Conservation (phyloP, 2,797 vertebrate species). For the Pristis pectinata region DNA sequence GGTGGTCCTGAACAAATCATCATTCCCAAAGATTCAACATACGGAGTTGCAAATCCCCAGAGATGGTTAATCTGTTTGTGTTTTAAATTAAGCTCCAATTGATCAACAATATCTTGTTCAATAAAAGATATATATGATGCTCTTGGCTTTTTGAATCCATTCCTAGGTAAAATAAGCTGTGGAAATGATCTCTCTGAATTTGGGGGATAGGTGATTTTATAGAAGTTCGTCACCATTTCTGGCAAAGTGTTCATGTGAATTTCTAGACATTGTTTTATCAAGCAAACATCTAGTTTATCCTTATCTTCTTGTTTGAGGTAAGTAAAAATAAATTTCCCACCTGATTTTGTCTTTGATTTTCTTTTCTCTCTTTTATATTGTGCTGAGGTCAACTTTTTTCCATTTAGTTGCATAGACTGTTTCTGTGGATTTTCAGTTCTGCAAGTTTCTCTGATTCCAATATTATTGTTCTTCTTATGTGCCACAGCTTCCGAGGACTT, state of each 20-base stretch:
- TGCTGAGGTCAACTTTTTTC: not conserved
- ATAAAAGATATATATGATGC: not conserved
- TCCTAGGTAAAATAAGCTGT: not conserved
- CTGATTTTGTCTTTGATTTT: not conserved
- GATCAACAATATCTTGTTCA: not conserved
- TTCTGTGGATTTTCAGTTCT: not conserved
- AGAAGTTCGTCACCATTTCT: not conserved
- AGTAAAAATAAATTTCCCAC: not conserved
- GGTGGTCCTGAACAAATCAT: not conserved
- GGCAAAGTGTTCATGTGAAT: not conserved
- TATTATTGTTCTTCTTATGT: not conserved
- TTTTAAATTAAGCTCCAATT: not conserved
- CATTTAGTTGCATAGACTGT: not conserved
- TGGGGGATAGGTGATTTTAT: not conserved
- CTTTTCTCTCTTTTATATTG: not conserved
- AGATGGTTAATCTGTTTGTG: not conserved
- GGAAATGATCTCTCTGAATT: not conserved
- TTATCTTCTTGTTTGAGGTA: slow-evolving; percentile 3
- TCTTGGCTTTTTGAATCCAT: slow-evolving; percentile 12
- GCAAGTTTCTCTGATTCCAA: not conserved
- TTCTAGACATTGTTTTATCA: slow-evolving; percentile 17
- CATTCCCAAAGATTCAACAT: not conserved
- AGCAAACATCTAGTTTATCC: not conserved
- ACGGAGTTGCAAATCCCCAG: not conserved
- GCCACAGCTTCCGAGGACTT: not conserved